Evolutionary conservation across 2,797 vertebrate genomes (phyloP).

Genomic region (Naso thynnoides): DNA sequence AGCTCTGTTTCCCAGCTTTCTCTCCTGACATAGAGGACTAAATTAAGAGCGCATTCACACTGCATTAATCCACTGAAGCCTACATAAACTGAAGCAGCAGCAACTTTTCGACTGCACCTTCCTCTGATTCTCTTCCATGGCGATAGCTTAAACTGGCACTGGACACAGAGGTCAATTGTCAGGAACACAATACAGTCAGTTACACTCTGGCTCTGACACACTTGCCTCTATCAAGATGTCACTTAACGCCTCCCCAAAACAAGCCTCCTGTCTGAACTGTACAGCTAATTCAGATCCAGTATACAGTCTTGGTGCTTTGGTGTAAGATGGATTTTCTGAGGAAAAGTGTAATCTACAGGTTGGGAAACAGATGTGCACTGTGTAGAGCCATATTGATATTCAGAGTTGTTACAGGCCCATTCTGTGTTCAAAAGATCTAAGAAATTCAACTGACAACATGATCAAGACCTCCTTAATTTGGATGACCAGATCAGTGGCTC

Average conservation of each 20-base stretch:
- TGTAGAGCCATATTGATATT: slow-evolving; percentile 31
- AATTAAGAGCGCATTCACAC: slow-evolving; percentile 47
- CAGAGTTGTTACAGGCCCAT: neutral
- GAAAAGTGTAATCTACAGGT: slow-evolving; percentile 3
- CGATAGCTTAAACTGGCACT: slow-evolving; percentile 64
- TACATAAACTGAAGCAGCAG: slow-evolving; percentile 33
- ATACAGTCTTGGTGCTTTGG: slow-evolving; percentile 18
- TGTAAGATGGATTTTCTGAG: slow-evolving; percentile 20
- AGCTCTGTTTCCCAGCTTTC: slow-evolving; percentile 53
- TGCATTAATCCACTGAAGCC: slow-evolving; percentile 39
- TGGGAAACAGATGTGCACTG: neutral
- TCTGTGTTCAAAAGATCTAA: slow-evolving; percentile 1
- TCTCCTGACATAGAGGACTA: slow-evolving; percentile 37
- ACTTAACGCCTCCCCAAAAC: slow-evolving; percentile 15
- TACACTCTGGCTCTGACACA: slow-evolving; percentile 33
- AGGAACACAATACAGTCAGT: slow-evolving; percentile 50
- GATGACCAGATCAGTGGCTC: neutral
- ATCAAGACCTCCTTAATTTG: slow-evolving; percentile 11
- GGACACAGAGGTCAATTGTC: slow-evolving; percentile 66
- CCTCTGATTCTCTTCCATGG: slow-evolving; percentile 38
- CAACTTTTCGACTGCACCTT: slow-evolving; percentile 26
- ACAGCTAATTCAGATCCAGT: slow-evolving; percentile 31
- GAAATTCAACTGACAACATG: slow-evolving; percentile 28
- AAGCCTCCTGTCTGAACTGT: slow-evolving; percentile 27
- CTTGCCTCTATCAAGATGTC: slow-evolving; percentile 23